Evolutionary conservation across 2,888 invertebrate species (phyloP).

Genomic region (Leptothorax acervorum): DNA sequence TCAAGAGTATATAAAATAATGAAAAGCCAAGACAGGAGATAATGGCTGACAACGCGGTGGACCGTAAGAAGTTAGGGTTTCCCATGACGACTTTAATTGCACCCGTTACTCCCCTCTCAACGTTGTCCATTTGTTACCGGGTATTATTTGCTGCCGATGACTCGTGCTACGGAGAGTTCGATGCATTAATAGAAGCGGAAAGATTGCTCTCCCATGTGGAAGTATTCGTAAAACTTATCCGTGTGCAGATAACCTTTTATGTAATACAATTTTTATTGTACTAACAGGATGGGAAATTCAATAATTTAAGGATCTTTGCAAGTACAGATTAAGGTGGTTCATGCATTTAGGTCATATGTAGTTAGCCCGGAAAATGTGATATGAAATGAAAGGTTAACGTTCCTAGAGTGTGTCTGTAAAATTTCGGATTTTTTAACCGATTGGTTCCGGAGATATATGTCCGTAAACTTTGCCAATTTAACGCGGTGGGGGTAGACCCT

Average conservation of each 20-base stretch:
- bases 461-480: too few relatives aligned
- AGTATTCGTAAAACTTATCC: not conserved
- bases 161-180: conserved; percentile 36
- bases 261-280: not conserved
- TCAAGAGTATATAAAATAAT: conserved; percentile 69
- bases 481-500: too few relatives aligned
- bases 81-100: conserved; percentile 84
- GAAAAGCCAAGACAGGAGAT: conserved; percentile 72
- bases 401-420: too few relatives aligned
- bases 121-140: conserved; percentile 73
- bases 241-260: not conserved
- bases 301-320: not conserved
- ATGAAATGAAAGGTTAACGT: too few relatives aligned
- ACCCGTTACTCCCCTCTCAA: conserved; percentile 73
- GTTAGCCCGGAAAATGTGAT: too few relatives aligned
- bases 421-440: too few relatives aligned
- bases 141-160: conserved; percentile 65
- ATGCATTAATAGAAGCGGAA: conserved; percentile 34
- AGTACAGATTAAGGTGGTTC: not conserved
- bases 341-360: too few relatives aligned
- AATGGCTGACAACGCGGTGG: conserved; percentile 77
- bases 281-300: not conserved
- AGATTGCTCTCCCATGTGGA: conserved; percentile 31
- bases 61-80: conserved; percentile 83
- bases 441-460: too few relatives aligned